Evolutionary conservation across 2,888 invertebrate genomes (phyloP), one percentile per base, ranked within the genome.

Genomic region (Parasteatoda lunata): DNA sequence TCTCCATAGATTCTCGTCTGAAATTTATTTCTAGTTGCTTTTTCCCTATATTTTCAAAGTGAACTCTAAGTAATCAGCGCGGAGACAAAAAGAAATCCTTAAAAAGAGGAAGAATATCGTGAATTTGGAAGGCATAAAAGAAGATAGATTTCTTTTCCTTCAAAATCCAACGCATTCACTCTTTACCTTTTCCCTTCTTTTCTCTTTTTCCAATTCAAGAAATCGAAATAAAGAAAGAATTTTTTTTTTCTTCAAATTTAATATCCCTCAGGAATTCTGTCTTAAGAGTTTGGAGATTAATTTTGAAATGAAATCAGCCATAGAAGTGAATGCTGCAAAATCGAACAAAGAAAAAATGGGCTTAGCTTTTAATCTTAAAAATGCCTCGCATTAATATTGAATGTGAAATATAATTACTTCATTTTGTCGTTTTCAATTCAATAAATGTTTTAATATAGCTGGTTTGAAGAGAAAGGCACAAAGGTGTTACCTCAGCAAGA

Each of bases 221-320:
- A 59, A 59, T 8, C n/a, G 59, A 59, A 59, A 13, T 13, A 59
- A 59, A 11, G 59, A 11, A n/a, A 9, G 59, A 59, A 59, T 59
- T 59, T n/a, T 59, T 3, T 54, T 7, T 59, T 7, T 59, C 7
- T 59, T 59, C 59, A 59, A 59, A 59, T 59, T 59, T 59, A 59
- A 59, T 59, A 59, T 59, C 59, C 59, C 59, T 59, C n/a, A 9
- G 59, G n/a, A 59, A 59, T 59, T 59, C 59, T 59, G 59, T 59
- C 9, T 9, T 13, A 59, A 59, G 59, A 59, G n/a, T 59, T 13
- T n/a, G 59, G 54, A 73, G 73, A 73, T 73, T 73, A 73, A 73
- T 73, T 73, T 73, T 54, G 45, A 30, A 54, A 51, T 73, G 73
- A 73, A 54, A 73, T 54, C 59, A 54, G 54, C 11, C 51, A 52